These are phyloP conservation scores for Lepisosteus oculatus DNA, from an alignment of 2,113 vertebrate genomes.

Conservation along the genomic window DNA sequence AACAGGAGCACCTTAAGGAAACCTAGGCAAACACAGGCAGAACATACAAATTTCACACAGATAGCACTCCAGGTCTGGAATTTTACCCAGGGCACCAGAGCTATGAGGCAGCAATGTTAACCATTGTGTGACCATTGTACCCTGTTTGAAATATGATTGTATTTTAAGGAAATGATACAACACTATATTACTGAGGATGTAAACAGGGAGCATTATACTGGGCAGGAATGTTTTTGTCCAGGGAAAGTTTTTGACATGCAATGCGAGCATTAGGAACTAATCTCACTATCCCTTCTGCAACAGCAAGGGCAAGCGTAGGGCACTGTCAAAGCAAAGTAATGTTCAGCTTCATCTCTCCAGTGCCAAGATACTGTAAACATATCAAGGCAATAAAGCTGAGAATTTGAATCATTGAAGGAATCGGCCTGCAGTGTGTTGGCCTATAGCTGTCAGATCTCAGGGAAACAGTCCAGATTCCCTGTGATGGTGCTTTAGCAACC, in stretches of 20 bases:
- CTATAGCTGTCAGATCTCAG: background rate
- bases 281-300: background rate
- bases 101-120: too few species aligned
- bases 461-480: background rate
- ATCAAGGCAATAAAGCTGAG: background rate
- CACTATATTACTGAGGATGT: too few species aligned
- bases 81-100: too few species aligned
- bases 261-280: background rate
- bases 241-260: background rate
- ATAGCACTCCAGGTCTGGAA: too few species aligned
- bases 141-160: too few species aligned
- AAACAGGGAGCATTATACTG: too few species aligned
- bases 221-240: too few species aligned
- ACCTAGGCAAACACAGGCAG: too few species aligned
- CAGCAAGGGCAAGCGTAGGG: background rate
- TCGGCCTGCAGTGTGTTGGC: background rate
- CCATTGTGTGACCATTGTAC: too few species aligned
- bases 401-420: background rate
- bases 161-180: too few species aligned
- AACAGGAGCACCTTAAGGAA: too few species aligned
- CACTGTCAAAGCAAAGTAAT: constrained; percentile 5
- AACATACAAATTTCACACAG: too few species aligned
- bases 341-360: constrained; percentile 1
- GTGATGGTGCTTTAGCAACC: constrained; percentile 17
- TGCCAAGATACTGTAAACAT: constrained; percentile 2